Conservation (phyloP, 2,888 invertebrate genomes). For the Drosophila tripunctata region DNA sequence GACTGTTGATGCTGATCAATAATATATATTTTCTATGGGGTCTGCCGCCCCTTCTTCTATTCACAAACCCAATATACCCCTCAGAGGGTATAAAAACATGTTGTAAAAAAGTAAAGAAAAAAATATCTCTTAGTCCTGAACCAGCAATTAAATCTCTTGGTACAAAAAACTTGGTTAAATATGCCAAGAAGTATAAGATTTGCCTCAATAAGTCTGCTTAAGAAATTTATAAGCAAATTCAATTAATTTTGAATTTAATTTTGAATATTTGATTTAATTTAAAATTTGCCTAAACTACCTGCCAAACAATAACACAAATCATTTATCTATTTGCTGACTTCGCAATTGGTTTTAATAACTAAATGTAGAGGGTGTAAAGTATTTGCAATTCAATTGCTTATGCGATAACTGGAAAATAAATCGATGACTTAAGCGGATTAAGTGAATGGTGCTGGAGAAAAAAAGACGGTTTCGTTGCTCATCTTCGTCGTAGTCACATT, state of each 20-base stretch:
- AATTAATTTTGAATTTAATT: background rate
- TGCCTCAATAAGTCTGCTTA: background rate
- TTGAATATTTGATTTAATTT: background rate
- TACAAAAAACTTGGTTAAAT: no score
- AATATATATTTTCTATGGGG: no score
- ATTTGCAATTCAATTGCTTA: slow-evolving; percentile 18
- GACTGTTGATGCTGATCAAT: no score
- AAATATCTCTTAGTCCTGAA: no score
- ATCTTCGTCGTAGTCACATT: slow-evolving; percentile 7
- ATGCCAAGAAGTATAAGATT: no score
- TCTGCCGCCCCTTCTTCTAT: no score
- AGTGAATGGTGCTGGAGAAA: background rate
- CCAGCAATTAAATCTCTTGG: no score
- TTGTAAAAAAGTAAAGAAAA: no score
- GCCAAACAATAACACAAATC: background rate
- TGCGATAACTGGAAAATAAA: slow-evolving; percentile 49
- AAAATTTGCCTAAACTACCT: background rate
- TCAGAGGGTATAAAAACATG: no score
- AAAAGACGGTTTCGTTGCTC: background rate
- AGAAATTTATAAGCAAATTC: background rate
- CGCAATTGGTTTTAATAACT: slow-evolving; percentile 18
- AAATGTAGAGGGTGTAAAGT: slow-evolving; percentile 5
- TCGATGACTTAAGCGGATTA: slow-evolving; percentile 52
- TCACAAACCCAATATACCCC: no score
- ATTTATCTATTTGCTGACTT: slow-evolving; percentile 3